Evolutionary conservation across 2,888 invertebrate species (phyloP).

Genomic region (Harpalus rubripes): DNA sequence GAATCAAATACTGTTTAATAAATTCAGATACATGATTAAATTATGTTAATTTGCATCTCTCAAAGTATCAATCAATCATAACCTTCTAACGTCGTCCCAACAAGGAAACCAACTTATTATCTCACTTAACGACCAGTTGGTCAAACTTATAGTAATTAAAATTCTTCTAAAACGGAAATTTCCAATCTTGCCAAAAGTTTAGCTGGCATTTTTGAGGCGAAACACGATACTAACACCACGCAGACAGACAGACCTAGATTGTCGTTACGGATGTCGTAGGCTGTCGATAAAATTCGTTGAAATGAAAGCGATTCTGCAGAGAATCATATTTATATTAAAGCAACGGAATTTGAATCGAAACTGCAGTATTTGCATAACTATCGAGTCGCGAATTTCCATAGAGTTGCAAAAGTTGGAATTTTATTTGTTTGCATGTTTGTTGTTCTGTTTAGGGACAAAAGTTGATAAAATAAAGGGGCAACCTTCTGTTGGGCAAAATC

Average conservation of each 20-base stretch:
- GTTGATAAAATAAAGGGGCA: too few species aligned
- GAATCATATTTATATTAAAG: neutral
- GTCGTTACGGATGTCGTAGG: conserved; percentile 6
- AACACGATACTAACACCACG: neutral
- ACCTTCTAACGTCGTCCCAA: neutral
- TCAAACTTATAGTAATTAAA: conserved; percentile 36
- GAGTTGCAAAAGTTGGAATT: neutral
- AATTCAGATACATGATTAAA: too few species aligned
- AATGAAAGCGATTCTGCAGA: neutral
- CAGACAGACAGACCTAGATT: neutral
- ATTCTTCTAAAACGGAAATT: conserved; percentile 29
- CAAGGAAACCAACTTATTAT: conserved; percentile 10
- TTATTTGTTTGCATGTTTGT: conserved; percentile 5
- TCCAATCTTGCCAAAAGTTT: conserved; percentile 17
- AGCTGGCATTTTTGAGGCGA: neutral
- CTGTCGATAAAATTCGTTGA: conserved; percentile 1
- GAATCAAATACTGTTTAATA: too few species aligned
- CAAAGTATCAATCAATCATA: conserved; percentile 43
- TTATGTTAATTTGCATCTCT: neutral
- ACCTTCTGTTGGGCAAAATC: too few species aligned
- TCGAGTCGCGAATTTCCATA: neutral
- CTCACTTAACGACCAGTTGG: neutral
- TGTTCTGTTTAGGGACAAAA: neutral
- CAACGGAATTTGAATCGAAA: neutral
- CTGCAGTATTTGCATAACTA: conserved; percentile 3